Base-by-base conservation (phyloP, 2,888 invertebrate species). In the Clivina fossor region DNA sequence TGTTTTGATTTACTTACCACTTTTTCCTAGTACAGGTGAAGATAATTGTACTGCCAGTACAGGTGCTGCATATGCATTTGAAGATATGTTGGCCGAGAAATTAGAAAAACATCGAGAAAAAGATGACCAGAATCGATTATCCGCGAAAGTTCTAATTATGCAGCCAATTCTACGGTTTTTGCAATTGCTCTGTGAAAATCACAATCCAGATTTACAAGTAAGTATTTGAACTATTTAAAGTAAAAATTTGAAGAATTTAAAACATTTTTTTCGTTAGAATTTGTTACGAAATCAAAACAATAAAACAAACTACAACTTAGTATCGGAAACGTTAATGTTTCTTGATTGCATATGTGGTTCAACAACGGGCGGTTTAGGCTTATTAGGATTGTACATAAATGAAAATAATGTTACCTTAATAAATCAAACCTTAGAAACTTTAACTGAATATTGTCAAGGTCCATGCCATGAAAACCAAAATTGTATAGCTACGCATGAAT, bases 381-480 rank as follows among this genome's bases (percentile, higher is more conserved):
- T 99, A 5, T 82, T 99, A 28, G 97, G 97, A 0, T 82, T 98
- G 7, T 97, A 97, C 73, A 98, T 99, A 69, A 98, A 98, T 69
- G 98, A 99, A 76, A 87, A 91, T 61, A 99, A 99, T 74, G 97
- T 98, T 51, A 83, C 90, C 0, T 80, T 99, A 58, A 97, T 99
- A 69, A 97, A 97, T 76, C 99, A 99, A 77, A 98, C 98, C 0
- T 75, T 99, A 43, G 93, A 96, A 76, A 98, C 97, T 0, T 82
- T 99, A 58, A 99, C 99, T 0, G 99, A 99, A 76, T 99, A 98
- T 74, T 99, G 99, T 72, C 93, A 90, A 74, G 98, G 98, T 0
- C 98, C 98, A 0, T 98, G 98, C 69, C 96, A 98, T 71, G 98
- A 98, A 64, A 99, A 99, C 78, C 93, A 96, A 76, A 95, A 97